Conservation (phyloP, 2,797 vertebrate genomes). For the Glossophaga mutica region DNA sequence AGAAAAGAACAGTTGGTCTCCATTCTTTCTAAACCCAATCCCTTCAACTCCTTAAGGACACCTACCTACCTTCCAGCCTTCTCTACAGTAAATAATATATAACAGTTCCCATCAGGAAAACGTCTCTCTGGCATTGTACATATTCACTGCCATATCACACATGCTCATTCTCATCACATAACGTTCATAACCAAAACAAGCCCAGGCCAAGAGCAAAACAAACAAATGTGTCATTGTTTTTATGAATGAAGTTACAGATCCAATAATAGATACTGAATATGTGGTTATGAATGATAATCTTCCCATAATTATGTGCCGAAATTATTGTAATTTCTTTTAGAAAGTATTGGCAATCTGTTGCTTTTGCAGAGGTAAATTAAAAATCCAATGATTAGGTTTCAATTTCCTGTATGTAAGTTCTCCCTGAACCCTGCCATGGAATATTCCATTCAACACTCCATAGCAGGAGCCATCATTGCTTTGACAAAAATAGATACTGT, state of each 20-base stretch:
- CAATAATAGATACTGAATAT: slow-evolving; percentile 39
- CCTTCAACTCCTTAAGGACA: slow-evolving; percentile 54
- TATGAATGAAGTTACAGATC: slow-evolving; percentile 65
- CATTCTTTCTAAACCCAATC: slow-evolving; percentile 63
- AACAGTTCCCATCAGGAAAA: slow-evolving; percentile 34
- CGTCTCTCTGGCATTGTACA: not conserved
- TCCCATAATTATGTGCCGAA: slow-evolving; percentile 26
- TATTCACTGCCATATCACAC: not conserved
- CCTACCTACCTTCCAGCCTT: slow-evolving; percentile 23
- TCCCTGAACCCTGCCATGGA: slow-evolving; percentile 35
- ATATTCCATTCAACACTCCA: slow-evolving; percentile 66
- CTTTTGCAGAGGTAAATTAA: slow-evolving; percentile 51
- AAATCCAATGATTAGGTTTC: slow-evolving; percentile 51
- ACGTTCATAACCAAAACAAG: slow-evolving; percentile 28
- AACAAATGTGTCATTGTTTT: slow-evolving; percentile 52
- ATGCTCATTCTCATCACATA: not conserved
- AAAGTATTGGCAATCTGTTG: slow-evolving; percentile 54
- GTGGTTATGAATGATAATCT: slow-evolving; percentile 13
- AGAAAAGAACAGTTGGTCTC: slow-evolving; percentile 55
- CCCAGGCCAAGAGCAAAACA: slow-evolving; percentile 38
- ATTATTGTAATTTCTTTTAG: slow-evolving; percentile 44
- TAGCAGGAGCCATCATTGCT: slow-evolving; percentile 71
- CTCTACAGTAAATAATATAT: slow-evolving; percentile 5
- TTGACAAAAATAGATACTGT: slow-evolving; percentile 80
- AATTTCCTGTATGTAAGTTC: slow-evolving; percentile 40